A percentile compares a stretch with the other conserved stretches of the same genome.
Conservation (phyloP, 2,888 invertebrate genomes). For the Carterocephalus palaemon region DNA sequence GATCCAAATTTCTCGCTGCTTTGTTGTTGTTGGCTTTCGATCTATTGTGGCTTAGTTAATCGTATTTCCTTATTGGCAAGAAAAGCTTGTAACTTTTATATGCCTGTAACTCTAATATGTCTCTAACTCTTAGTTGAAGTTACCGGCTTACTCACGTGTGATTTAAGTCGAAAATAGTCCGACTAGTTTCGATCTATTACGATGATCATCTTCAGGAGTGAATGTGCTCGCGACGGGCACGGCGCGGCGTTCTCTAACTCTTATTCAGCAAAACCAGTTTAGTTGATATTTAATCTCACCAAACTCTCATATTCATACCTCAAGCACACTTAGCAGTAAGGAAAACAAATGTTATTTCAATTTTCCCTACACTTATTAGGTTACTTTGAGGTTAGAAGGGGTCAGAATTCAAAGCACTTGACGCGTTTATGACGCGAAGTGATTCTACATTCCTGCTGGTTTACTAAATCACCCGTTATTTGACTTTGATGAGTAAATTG, state of each 20-base stretch:
- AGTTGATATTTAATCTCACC: conserved; percentile 46
- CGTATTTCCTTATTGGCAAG: conserved; percentile 23
- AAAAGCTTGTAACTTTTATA: too few species aligned
- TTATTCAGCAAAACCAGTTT: conserved; percentile 38
- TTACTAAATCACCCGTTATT: conserved; percentile 61
- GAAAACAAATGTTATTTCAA: conserved; percentile 62
- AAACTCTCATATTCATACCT: conserved; percentile 46
- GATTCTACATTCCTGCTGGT: conserved; percentile 57
- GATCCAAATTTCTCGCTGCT: too few species aligned
- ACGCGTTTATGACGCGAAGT: conserved; percentile 62
- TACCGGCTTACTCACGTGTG: too few species aligned
- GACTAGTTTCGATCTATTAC: too few species aligned
- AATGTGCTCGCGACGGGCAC: too few species aligned
- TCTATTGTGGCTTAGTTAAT: conserved; percentile 20
- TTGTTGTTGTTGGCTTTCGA: not conserved
- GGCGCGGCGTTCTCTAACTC: too few species aligned
- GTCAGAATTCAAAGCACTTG: conserved; percentile 61
- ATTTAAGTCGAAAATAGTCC: too few species aligned
- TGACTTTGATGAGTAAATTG: conserved; percentile 57
- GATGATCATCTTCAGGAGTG: too few species aligned
- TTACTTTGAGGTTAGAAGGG: conserved; percentile 31
- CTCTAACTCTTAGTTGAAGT: too few species aligned
- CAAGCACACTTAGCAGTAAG: conserved; percentile 41
- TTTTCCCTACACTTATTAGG: conserved; percentile 62
- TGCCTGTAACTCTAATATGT: too few species aligned